Conservation (phyloP, 2,888 invertebrate genomes). For the Doris montereyensis region DNA sequence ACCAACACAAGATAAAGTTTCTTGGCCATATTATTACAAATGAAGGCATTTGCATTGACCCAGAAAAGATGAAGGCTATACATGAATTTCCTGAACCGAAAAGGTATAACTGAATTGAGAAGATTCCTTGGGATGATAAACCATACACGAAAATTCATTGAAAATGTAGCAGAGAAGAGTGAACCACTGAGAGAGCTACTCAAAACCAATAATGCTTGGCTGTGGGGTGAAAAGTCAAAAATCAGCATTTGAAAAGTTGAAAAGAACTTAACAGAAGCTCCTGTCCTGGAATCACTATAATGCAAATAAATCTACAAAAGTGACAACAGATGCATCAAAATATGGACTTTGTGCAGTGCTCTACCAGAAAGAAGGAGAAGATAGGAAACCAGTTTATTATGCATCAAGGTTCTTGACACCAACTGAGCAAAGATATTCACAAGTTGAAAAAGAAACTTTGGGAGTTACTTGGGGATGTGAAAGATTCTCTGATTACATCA, state of each 20-base stretch:
- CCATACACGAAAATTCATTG: not conserved
- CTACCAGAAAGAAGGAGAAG: not conserved
- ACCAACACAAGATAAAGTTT: conserved; percentile 14
- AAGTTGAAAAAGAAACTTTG: not conserved
- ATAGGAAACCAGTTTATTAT: conserved; percentile 16
- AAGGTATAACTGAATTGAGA: not conserved
- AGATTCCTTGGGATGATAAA: conserved; percentile 12
- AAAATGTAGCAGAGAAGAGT: not conserved
- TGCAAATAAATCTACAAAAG: not conserved
- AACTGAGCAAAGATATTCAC: not conserved
- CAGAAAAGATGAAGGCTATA: not conserved
- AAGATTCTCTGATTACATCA: not conserved
- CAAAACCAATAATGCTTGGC: not conserved
- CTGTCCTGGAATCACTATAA: conserved; percentile 6
- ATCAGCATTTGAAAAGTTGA: not conserved
- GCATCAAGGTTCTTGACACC: conserved; percentile 12
- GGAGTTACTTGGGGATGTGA: conserved; percentile 15
- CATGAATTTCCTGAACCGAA: not conserved
- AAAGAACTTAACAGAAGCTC: not conserved
- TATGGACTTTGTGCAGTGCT: not conserved
- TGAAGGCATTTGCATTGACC: conserved; percentile 21
- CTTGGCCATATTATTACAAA: conserved; percentile 26
- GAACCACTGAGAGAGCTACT: not conserved
- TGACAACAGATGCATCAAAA: conserved; percentile 4
- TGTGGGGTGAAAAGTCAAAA: not conserved